Conservation (phyloP, 2,113 vertebrate genomes). For the Cyanoderma ruficeps region DNA sequence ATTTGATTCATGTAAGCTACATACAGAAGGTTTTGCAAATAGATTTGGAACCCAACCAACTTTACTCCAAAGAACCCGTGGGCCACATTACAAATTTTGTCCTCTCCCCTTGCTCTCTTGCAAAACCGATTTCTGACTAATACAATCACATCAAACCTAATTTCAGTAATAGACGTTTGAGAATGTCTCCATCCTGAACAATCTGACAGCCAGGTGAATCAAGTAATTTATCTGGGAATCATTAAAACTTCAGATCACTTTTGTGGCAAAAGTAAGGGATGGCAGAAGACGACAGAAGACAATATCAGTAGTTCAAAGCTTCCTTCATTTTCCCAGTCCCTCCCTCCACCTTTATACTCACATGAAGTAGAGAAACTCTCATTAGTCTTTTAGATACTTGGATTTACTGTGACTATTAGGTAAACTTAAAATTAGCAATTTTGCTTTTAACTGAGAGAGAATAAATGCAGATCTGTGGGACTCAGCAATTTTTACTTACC, state of each 20-base stretch:
- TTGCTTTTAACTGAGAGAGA: neutral
- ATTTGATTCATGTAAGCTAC: neutral
- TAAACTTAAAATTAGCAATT: neutral
- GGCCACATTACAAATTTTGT: neutral
- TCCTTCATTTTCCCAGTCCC: neutral
- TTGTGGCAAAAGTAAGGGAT: neutral
- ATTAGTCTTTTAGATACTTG: neutral
- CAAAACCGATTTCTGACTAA: neutral
- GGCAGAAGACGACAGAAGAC: neutral
- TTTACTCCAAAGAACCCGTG: neutral
- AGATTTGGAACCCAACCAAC: neutral
- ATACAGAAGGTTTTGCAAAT: neutral
- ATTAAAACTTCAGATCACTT: neutral
- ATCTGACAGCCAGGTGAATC: neutral
- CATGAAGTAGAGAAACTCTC: neutral
- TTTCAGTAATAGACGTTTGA: neutral
- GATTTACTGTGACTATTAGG: neutral
- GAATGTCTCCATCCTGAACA: neutral
- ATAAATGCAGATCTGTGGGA: neutral
- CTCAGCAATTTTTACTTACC: constrained; percentile 68
- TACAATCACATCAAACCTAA: neutral
- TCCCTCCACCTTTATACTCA: neutral
- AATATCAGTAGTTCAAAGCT: neutral
- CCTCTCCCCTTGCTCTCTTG: neutral
- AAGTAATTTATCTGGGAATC: neutral